Evolutionary conservation across 2,888 invertebrate species (phyloP).

Genomic region (Lasioglossum villosulum): DNA sequence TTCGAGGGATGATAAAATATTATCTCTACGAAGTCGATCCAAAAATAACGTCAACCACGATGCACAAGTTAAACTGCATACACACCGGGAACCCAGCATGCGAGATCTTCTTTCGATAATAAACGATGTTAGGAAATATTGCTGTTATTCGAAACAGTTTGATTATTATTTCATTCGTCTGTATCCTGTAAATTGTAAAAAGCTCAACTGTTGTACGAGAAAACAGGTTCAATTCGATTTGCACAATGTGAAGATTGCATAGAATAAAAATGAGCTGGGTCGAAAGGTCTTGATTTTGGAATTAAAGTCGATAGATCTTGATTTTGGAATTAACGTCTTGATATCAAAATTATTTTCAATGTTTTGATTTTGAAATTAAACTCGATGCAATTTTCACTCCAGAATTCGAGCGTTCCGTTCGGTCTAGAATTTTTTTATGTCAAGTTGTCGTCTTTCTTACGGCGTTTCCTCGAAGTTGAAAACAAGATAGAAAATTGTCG

Average conservation of each 20-base stretch:
- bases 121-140: not conserved
- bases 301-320: too few species aligned
- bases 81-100: not conserved
- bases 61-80: conserved; percentile 8
- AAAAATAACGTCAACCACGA: conserved; percentile 66
- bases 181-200: too few species aligned
- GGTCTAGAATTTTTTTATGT: not conserved
- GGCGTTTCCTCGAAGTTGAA: not conserved
- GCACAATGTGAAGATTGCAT: too few species aligned
- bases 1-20: conserved; percentile 66
- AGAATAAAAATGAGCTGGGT: too few species aligned
- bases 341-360: too few species aligned
- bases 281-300: too few species aligned
- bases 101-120: not conserved
- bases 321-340: too few species aligned
- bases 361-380: too few species aligned
- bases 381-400: not conserved
- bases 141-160: too few species aligned
- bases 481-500: not conserved
- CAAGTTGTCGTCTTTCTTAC: not conserved
- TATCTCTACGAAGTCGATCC: conserved; percentile 62
- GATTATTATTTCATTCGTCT: too few species aligned
- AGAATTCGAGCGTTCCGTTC: not conserved
- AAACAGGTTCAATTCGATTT: too few species aligned
- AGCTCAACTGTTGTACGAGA: too few species aligned